Percentiles rank a stretch among this genome's conserved stretches.
These are phyloP conservation scores for Zosterops hypoxanthus DNA, from an alignment of 2,113 vertebrate genomes.

Conservation along the genomic window DNA sequence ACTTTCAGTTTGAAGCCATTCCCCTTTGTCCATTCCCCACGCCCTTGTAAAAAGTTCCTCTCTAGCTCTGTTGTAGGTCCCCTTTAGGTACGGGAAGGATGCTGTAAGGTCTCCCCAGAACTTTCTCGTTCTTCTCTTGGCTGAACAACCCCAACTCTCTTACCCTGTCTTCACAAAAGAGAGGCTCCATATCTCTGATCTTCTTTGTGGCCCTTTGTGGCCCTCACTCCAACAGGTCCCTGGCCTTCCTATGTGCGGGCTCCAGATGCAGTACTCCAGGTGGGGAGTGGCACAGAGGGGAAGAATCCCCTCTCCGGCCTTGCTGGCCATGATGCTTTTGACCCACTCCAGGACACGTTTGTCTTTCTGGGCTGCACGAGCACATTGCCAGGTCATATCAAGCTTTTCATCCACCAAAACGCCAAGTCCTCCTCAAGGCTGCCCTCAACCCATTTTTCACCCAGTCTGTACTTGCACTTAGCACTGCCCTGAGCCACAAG, in stretches of 20 bases:
- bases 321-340: background rate
- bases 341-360: background rate
- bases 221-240: background rate
- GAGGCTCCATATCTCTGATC: background rate
- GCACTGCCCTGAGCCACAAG: background rate
- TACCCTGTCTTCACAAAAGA: background rate
- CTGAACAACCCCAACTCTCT: background rate
- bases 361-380: background rate
- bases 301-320: background rate
- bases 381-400: background rate
- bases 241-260: too few relatives aligned
- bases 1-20: background rate
- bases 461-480: too few relatives aligned
- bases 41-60: background rate
- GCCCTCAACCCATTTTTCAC: background rate
- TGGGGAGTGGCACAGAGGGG: rapidly evolving
- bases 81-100: background rate
- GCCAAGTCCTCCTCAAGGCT: background rate
- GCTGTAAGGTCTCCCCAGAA: background rate
- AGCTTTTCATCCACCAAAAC: background rate
- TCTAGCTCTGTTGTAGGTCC: background rate
- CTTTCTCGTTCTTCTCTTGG: background rate
- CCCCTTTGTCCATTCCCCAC: background rate
- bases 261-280: background rate
- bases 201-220: background rate